phyloP scores from a whole-genome alignment of 2,113 vertebrate genomes.

The Sander vitreus region DNA sequence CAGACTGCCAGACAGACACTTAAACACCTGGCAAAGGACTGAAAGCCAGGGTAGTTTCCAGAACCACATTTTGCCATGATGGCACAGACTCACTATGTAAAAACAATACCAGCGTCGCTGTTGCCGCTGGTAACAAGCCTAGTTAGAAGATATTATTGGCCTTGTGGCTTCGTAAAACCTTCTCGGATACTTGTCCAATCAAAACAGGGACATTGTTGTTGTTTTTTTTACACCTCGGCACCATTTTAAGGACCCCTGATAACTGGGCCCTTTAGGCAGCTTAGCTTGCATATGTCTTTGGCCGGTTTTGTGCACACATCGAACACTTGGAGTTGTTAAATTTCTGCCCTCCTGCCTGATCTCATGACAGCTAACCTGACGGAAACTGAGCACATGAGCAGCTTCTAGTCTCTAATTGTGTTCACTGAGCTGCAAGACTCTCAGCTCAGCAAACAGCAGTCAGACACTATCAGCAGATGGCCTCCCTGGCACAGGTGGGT shows the following conservation, averaged over 20 bases:
- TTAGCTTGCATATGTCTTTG: not conserved
- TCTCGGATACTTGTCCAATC: not conserved
- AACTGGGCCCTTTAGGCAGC: not conserved
- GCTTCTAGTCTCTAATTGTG: constrained; percentile 63
- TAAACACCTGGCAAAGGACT: too few relatives aligned
- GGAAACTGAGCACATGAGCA: constrained; percentile 52
- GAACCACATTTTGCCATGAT: too few relatives aligned
- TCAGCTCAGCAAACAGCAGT: constrained; percentile 69
- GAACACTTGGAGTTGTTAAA: constrained; percentile 14
- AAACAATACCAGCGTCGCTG: too few relatives aligned
- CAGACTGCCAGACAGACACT: too few relatives aligned
- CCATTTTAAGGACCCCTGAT: too few relatives aligned
- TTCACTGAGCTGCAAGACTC: constrained; percentile 61
- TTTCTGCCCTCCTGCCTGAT: constrained; percentile 44
- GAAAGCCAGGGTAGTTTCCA: too few relatives aligned
- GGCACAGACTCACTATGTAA: too few relatives aligned
- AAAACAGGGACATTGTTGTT: not conserved
- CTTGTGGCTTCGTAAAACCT: not conserved
- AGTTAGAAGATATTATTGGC: not conserved
- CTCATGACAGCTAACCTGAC: constrained; percentile 49
- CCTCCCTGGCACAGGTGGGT: constrained; percentile 37
- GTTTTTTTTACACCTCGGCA: too few relatives aligned
- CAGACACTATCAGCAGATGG: constrained; percentile 59
- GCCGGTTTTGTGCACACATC: not conserved
- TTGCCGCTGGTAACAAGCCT: too few relatives aligned